Evolutionary conservation across 1,140 invertebrate genomes (phyloP).

Genomic region (Andrena cerasifolii): DNA sequence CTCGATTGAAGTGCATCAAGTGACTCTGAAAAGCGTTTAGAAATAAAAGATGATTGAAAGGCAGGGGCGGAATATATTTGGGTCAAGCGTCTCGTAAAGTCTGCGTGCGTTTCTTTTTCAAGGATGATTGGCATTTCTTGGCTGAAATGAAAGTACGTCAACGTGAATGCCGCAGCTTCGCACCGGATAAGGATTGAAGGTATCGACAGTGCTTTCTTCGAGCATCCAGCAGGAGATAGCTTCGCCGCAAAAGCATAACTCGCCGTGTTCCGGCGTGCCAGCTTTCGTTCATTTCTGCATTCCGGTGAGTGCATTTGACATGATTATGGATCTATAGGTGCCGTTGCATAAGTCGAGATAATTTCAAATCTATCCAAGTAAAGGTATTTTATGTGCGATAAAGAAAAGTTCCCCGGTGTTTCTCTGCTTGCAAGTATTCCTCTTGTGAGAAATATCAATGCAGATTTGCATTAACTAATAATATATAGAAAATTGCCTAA

Average conservation of each 20-base stretch:
- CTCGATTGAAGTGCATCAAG: no score
- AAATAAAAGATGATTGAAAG: no score
- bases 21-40: no score
- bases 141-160: conserved; percentile 29
- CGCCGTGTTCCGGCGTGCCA: background rate
- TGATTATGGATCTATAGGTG: conserved; percentile 30
- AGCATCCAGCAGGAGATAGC: conserved; percentile 3
- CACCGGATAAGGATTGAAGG: conserved; percentile 37
- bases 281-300: conserved; percentile 5
- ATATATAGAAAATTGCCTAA: no score
- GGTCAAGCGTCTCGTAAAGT: background rate
- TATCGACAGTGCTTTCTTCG: conserved; percentile 51
- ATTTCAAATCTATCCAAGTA: background rate
- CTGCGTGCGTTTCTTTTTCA: conserved; percentile 6
- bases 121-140: conserved; percentile 2
- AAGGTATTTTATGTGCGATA: background rate
- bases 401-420: no score
- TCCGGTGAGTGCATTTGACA: conserved; percentile 32
- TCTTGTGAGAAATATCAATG: no score
- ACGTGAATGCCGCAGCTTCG: conserved; percentile 26
- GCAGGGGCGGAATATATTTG: background rate
- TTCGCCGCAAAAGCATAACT: conserved; percentile 1
- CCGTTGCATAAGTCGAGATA: background rate
- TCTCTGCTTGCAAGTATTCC: no score
- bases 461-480: no score